These are phyloP conservation scores for Patiria pectinifera DNA, from an alignment of 53 echinoderm and acorn worm species.

Conservation along the genomic window DNA sequence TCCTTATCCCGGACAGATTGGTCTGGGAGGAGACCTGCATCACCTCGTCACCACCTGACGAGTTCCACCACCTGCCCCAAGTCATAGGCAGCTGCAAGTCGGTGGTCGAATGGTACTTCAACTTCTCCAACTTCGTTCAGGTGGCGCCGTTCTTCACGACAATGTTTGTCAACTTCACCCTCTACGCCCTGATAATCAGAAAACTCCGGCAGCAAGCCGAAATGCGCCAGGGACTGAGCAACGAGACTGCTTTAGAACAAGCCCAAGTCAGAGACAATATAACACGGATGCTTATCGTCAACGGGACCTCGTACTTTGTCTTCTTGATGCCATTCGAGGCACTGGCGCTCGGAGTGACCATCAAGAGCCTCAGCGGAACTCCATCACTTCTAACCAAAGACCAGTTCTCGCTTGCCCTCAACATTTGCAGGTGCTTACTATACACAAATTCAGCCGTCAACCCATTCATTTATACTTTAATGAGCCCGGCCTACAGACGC, in stretches of 20 bases:
- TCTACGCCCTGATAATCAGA: slow-evolving; percentile 33
- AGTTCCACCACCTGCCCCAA: slow-evolving; percentile 13
- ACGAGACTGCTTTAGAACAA: neutral
- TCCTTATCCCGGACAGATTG: slow-evolving; percentile 21
- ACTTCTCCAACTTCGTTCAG: slow-evolving; percentile 34
- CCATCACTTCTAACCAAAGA: slow-evolving; percentile 9
- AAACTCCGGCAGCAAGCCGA: slow-evolving; percentile 10
- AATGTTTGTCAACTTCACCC: slow-evolving; percentile 38
- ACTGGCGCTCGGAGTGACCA: neutral
- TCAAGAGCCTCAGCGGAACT: neutral
- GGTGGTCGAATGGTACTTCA: slow-evolving; percentile 15
- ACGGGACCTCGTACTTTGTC: slow-evolving; percentile 44
- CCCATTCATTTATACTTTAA: slow-evolving; percentile 55
- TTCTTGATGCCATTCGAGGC: slow-evolving; percentile 35
- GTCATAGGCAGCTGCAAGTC: slow-evolving; percentile 32
- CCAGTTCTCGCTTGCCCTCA: slow-evolving; percentile 25
- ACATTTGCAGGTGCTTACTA: slow-evolving; percentile 28
- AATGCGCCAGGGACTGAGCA: slow-evolving; percentile 4
- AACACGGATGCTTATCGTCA: slow-evolving; percentile 54
- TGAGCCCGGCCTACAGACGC: slow-evolving; percentile 39
- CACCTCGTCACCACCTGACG: slow-evolving; percentile 14
- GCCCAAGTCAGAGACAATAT: slow-evolving; percentile 44
- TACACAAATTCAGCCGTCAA: slow-evolving; percentile 39
- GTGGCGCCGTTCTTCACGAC: slow-evolving; percentile 57
- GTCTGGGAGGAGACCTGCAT: slow-evolving; percentile 18